These are phyloP conservation scores for Pegoplata infirma DNA, from an alignment of 2,888 invertebrate genomes.

Conservation along the genomic window DNA sequence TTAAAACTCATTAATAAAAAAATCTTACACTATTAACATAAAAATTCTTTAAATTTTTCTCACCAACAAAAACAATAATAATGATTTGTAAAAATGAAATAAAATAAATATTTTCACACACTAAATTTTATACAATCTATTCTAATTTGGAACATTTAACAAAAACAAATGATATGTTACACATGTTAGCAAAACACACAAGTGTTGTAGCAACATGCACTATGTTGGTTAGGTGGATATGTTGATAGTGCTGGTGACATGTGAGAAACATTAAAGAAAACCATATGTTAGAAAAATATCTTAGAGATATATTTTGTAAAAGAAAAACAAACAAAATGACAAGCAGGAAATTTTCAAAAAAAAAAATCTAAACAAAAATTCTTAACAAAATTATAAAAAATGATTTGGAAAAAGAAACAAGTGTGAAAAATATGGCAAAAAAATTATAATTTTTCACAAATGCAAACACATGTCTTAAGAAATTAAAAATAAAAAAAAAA, in stretches of 20 bases:
- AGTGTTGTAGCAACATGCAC: slow-evolving; percentile 15
- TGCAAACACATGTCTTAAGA: slow-evolving; percentile 25
- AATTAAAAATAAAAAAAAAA: too few species aligned
- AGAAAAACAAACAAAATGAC: slow-evolving; percentile 8
- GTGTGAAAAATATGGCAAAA: slow-evolving; percentile 31
- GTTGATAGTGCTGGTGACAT: slow-evolving; percentile 14
- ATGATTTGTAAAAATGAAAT: background rate
- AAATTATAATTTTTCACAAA: too few species aligned
- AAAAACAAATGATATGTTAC: slow-evolving; percentile 17
- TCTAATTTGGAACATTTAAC: slow-evolving; percentile 9
- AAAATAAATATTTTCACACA: slow-evolving; percentile 18
- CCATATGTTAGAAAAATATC: slow-evolving; percentile 11
- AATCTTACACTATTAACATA: background rate
- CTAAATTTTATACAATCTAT: background rate
- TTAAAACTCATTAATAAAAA: too few species aligned
- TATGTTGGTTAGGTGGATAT: background rate
- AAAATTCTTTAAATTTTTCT: background rate
- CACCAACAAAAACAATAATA: slow-evolving; percentile 5
- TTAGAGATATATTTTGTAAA: background rate
- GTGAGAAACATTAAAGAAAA: slow-evolving; percentile 32
- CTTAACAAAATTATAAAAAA: background rate
- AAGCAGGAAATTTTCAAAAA: slow-evolving; percentile 9
- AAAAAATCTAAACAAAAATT: background rate
- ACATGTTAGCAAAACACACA: slow-evolving; percentile 27
- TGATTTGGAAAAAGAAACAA: slow-evolving; percentile 5